Evolutionary conservation across 2,797 vertebrate genomes (phyloP).

Genomic region (Rachycentron canadum): DNA sequence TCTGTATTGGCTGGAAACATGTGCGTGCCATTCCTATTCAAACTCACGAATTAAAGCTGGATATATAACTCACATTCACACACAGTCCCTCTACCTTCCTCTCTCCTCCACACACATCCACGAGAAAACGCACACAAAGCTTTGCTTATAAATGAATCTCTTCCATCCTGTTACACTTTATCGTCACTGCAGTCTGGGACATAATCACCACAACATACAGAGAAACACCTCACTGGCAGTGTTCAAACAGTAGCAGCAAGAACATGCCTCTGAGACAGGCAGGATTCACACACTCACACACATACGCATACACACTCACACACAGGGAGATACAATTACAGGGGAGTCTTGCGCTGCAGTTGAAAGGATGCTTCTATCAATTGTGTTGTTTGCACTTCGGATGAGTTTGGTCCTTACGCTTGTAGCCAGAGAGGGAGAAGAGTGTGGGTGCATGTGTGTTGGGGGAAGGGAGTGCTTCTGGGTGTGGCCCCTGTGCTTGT

Average conservation of each 20-base stretch:
- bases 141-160: conserved; percentile 68
- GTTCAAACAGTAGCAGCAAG: conserved; percentile 59
- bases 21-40: neutral
- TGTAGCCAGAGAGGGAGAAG: conserved; percentile 36
- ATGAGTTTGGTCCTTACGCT: conserved; percentile 61
- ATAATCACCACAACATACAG: conserved; percentile 66
- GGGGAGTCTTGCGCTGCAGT: conserved; percentile 43
- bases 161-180: conserved; percentile 67
- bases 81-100: neutral
- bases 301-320: conserved; percentile 22
- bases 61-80: conserved; percentile 27
- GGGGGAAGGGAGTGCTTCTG: conserved; percentile 72
- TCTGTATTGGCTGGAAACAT: conserved; percentile 30
- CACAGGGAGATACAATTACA: conserved; percentile 57
- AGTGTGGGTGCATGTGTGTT: conserved; percentile 39
- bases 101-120: conserved; percentile 1
- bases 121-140: neutral
- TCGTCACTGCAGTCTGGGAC: conserved; percentile 59
- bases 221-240: conserved; percentile 58
- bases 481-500: conserved; percentile 72
- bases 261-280: conserved; percentile 60
- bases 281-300: conserved; percentile 38
- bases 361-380: conserved; percentile 63
- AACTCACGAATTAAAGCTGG: conserved; percentile 49
- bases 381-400: conserved; percentile 65